phyloP scores from a whole-genome alignment of 2,113 vertebrate genomes.

The Bubo blakistoni region DNA sequence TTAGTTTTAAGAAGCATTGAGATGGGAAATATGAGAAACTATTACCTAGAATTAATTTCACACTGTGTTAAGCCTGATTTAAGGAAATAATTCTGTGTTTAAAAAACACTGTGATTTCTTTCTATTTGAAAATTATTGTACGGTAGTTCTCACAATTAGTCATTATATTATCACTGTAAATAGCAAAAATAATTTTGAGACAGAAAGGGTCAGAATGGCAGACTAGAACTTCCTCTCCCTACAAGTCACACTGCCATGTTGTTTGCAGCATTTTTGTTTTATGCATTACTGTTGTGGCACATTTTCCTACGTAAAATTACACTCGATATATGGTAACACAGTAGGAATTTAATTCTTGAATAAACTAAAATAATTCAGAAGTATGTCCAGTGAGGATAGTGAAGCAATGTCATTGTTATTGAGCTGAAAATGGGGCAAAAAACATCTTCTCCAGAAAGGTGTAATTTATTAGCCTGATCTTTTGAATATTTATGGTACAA shows the following conservation, averaged over 20 bases:
- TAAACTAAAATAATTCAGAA: not conserved
- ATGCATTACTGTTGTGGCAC: not conserved
- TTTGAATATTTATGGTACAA: not conserved
- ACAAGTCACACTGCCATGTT: not conserved
- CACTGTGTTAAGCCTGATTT: not conserved
- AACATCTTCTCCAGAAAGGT: not conserved
- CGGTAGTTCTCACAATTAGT: not conserved
- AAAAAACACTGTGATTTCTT: not conserved
- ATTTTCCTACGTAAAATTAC: not conserved
- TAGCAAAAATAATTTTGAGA: not conserved
- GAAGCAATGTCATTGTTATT: not conserved
- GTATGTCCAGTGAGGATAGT: not conserved
- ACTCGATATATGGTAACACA: not conserved
- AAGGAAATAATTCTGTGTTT: not conserved
- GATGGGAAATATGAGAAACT: not conserved
- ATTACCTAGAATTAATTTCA: not conserved
- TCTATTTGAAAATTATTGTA: not conserved
- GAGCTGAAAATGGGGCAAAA: not conserved
- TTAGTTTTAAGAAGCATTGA: not conserved
- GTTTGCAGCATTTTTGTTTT: not conserved
- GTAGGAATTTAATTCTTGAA: not conserved
- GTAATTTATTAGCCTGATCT: not conserved
- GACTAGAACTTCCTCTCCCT: not conserved
- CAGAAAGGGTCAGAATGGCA: not conserved
- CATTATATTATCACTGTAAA: not conserved